These are phyloP conservation scores for Phenganax stokvisi DNA, from an alignment of 92 coral and sea anemone species.

Conservation along the genomic window DNA sequence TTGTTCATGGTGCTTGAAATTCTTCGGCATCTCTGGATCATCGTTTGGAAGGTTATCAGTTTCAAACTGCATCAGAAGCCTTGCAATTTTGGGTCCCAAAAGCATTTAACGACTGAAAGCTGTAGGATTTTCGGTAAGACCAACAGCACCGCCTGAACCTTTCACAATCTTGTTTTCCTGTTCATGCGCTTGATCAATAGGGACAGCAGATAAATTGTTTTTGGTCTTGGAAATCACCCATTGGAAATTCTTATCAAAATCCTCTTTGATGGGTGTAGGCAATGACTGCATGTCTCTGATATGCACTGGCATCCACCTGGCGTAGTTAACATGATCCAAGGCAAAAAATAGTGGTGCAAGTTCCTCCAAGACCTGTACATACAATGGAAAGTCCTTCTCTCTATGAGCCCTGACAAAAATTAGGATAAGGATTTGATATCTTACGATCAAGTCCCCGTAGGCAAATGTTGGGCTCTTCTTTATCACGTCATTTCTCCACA, in stretches of 20 bases:
- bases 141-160: constrained; percentile 47
- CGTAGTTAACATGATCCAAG: constrained; percentile 46
- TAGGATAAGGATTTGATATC: constrained; percentile 4
- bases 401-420: constrained; percentile 46
- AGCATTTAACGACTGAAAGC: constrained; percentile 51
- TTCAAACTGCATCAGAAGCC: constrained; percentile 45
- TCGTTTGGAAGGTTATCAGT: constrained; percentile 32
- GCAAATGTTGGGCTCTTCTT: constrained; percentile 47
- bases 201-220: constrained; percentile 43
- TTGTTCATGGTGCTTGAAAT: constrained; percentile 42
- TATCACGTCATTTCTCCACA: constrained; percentile 31
- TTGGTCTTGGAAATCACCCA: constrained; percentile 62
- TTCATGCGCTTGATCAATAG: constrained; percentile 42
- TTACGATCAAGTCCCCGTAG: constrained; percentile 28
- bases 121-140: constrained; percentile 48
- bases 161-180: constrained; percentile 57
- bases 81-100: constrained; percentile 48
- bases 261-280: constrained; percentile 34
- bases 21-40: constrained; percentile 46
- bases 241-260: constrained; percentile 48
- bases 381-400: constrained; percentile 44
- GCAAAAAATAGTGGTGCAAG: constrained; percentile 50
- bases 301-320: constrained; percentile 52
- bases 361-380: constrained; percentile 42
- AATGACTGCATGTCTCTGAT: constrained; percentile 55